These are phyloP conservation scores for Microcaecilia unicolor DNA, from an alignment of 2,797 vertebrate species.

Conservation along the genomic window DNA sequence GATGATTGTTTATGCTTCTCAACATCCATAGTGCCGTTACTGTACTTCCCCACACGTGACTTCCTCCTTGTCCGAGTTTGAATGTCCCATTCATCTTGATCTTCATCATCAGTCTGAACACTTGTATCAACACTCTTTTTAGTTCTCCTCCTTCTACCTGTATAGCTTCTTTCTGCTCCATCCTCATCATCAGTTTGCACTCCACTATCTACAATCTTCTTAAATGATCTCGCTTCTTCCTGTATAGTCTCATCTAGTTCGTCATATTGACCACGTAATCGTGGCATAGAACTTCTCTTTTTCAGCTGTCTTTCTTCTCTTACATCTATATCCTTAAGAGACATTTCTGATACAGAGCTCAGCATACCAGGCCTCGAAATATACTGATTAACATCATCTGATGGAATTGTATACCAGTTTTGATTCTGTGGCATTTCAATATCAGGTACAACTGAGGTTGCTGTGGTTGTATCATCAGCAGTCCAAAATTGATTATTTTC, in stretches of 20 bases:
- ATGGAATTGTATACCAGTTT: constrained; percentile 63
- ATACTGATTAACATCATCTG: constrained; percentile 60
- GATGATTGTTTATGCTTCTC: constrained; percentile 75
- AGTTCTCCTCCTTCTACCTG: constrained; percentile 72
- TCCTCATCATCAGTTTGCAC: constrained; percentile 97
- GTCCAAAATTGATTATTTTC: constrained; percentile 88
- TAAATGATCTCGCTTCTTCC: constrained; percentile 57
- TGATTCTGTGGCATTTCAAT: constrained; percentile 61
- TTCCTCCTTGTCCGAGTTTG: constrained; percentile 79
- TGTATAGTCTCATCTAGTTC: constrained; percentile 58
- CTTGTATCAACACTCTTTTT: constrained; percentile 87
- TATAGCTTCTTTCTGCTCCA: constrained; percentile 67
- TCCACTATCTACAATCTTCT: constrained; percentile 85
- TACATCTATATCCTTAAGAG: constrained; percentile 62
- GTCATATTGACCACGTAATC: constrained; percentile 55
- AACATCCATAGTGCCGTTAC: constrained; percentile 47
- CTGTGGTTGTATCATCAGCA: constrained; percentile 70
- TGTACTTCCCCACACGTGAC: constrained; percentile 71
- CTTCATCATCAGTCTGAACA: constrained; percentile 92
- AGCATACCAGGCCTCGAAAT: constrained; percentile 54
- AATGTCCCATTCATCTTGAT: constrained; percentile 92
- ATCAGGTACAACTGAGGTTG: constrained; percentile 51
- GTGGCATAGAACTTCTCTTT: constrained; percentile 65
- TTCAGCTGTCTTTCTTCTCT: constrained; percentile 68
- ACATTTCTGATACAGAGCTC: constrained; percentile 63